phyloP scores from a whole-genome alignment of 2,888 invertebrate genomes.

The Sylvicola cinctus region DNA sequence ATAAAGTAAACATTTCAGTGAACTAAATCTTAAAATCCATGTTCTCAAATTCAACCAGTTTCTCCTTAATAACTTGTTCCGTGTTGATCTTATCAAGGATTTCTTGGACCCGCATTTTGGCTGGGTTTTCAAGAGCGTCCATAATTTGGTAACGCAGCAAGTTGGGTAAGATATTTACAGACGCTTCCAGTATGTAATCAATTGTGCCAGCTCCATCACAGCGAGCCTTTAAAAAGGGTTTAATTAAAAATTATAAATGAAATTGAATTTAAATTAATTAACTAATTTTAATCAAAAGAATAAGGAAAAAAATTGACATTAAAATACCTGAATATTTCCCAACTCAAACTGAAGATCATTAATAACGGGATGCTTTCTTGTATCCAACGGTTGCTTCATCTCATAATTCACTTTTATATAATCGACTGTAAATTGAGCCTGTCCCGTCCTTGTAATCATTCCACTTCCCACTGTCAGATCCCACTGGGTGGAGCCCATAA shows the following conservation, averaged over 20 bases:
- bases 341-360: slow-evolving; percentile 57
- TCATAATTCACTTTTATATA: slow-evolving; percentile 48
- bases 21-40: slow-evolving; percentile 12
- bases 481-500: slow-evolving; percentile 62
- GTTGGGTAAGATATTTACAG: slow-evolving; percentile 66
- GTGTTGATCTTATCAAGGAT: slow-evolving; percentile 48
- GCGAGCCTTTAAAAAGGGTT: slow-evolving; percentile 17
- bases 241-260: not conserved
- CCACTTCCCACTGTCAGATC: slow-evolving; percentile 47
- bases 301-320: too few species aligned
- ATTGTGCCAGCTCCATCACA: slow-evolving; percentile 71
- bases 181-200: slow-evolving; percentile 64
- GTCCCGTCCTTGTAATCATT: slow-evolving; percentile 46
- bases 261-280: not conserved
- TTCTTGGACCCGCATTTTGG: slow-evolving; percentile 49
- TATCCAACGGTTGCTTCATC: slow-evolving; percentile 57
- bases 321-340: slow-evolving; percentile 55
- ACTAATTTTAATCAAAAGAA: not conserved
- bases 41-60: slow-evolving; percentile 42
- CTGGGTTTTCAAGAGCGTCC: slow-evolving; percentile 61
- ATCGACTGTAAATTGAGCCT: slow-evolving; percentile 57
- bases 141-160: slow-evolving; percentile 69
- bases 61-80: slow-evolving; percentile 48
- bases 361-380: slow-evolving; percentile 46
- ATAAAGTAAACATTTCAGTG: too few species aligned